Evolutionary conservation across 2,888 invertebrate species (phyloP).

Genomic region (Epinotia nisella): DNA sequence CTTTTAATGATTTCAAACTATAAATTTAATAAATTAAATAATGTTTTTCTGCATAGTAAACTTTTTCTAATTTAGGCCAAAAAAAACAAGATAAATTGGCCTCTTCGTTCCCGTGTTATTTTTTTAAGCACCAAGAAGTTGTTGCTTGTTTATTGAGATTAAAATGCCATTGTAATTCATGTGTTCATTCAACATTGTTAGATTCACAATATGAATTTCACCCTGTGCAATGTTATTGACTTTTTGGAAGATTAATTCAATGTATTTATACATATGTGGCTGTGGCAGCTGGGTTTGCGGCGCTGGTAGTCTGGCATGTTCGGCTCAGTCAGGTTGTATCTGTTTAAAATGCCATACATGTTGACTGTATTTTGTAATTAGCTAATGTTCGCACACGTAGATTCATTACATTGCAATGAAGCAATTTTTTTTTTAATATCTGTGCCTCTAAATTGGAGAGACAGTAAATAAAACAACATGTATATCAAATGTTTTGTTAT

Average conservation of each 20-base stretch:
- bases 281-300: background rate
- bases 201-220: background rate
- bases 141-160: no score
- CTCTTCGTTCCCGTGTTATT: no score
- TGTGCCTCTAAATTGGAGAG: background rate
- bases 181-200: background rate
- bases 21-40: no score
- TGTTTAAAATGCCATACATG: background rate
- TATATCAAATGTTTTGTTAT: slow-evolving; percentile 82
- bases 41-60: no score
- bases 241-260: background rate
- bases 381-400: slow-evolving; percentile 29
- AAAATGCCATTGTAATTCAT: no score
- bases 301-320: background rate
- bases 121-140: no score
- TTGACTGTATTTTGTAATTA: slow-evolving; percentile 33
- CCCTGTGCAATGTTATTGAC: background rate
- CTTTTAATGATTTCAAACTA: no score
- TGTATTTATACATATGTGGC: background rate
- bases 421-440: slow-evolving; percentile 25
- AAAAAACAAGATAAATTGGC: no score
- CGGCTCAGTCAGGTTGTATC: background rate
- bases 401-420: slow-evolving; percentile 16
- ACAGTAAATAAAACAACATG: slow-evolving; percentile 69
- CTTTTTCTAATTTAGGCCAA: no score